phyloP scores from a whole-genome alignment of 2,113 vertebrate species.

The Thinocorus orbignyianus region DNA sequence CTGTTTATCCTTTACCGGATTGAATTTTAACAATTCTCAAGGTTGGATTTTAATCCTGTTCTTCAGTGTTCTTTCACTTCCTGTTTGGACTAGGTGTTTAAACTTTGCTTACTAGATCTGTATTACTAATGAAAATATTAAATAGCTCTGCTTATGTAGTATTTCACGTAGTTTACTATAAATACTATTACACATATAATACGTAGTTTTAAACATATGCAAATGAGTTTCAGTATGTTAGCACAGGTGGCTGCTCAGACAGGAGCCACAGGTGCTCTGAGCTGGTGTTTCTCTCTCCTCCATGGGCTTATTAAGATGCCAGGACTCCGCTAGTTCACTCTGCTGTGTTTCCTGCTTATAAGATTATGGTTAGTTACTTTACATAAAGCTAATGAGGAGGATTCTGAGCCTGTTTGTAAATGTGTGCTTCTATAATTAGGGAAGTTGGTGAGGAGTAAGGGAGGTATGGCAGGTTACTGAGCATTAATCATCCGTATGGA shows the following conservation, averaged over 20 bases:
- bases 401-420: background rate
- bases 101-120: background rate
- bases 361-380: background rate
- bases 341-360: background rate
- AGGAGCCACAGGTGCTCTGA: background rate
- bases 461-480: background rate
- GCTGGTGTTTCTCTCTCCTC: background rate
- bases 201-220: background rate
- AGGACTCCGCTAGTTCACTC: background rate
- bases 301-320: background rate
- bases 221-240: background rate
- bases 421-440: background rate
- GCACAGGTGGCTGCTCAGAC: background rate
- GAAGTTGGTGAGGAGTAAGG: background rate
- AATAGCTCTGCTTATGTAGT: background rate
- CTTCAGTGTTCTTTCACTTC: background rate
- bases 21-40: background rate
- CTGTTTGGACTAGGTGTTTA: background rate
- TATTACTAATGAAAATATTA: background rate
- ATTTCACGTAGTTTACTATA: background rate
- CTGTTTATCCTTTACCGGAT: background rate
- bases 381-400: background rate
- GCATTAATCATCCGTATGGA: background rate
- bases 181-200: background rate
- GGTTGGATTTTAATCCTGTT: background rate